Conservation (phyloP, 2,888 invertebrate species). For the Meteorus cinctellus region DNA sequence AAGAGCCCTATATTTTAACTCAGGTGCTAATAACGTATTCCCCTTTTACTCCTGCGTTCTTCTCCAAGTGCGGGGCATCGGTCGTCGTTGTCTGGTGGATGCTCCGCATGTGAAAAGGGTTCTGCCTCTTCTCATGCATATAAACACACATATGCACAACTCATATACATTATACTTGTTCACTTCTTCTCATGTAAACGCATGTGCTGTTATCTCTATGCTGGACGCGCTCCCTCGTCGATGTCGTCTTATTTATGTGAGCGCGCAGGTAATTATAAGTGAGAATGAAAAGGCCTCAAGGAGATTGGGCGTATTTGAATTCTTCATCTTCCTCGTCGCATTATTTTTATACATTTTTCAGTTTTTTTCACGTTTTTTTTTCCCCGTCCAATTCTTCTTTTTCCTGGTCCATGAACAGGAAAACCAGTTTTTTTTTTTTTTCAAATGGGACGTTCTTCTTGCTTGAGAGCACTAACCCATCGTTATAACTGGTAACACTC, state of each 20-base stretch:
- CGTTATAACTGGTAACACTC: constrained; percentile 1
- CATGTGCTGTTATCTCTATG: constrained; percentile 41
- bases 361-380: constrained; percentile 15
- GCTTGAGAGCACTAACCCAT: constrained; percentile 5
- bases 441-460: constrained; percentile 18
- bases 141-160: constrained; percentile 43
- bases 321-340: constrained; percentile 2
- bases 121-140: constrained; percentile 32
- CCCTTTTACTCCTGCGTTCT: constrained; percentile 39
- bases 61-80: constrained; percentile 18
- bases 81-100: constrained; percentile 44
- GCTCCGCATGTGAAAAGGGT: not conserved
- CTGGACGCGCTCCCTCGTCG: constrained; percentile 36
- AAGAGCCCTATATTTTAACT: constrained; percentile 49
- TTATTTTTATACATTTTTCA: not conserved
- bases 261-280: constrained; percentile 62
- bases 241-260: constrained; percentile 61
- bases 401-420: constrained; percentile 48
- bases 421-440: constrained; percentile 59
- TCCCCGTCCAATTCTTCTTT: constrained; percentile 7
- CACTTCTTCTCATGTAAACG: constrained; percentile 22
- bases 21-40: constrained; percentile 53
- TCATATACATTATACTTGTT: constrained; percentile 50
- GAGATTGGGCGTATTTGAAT: constrained; percentile 30
- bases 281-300: constrained; percentile 54